Percentiles rank a stretch among this genome's conserved stretches.
phyloP scores from a whole-genome alignment of 1,140 invertebrate species.

The Eumaeus atala region DNA sequence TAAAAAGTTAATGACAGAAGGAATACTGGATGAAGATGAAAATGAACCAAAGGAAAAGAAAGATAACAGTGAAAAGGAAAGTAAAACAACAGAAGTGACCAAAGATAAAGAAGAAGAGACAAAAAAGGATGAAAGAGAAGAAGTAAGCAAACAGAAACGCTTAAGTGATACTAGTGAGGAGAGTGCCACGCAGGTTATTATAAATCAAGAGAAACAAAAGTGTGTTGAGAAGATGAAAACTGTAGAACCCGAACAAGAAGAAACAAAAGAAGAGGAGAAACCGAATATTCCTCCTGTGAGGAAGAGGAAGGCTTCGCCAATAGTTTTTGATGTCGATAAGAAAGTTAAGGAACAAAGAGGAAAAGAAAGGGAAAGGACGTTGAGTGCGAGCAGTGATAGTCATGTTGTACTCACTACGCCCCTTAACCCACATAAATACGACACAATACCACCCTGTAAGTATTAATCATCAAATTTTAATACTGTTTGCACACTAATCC shows the following conservation, averaged over 20 bases:
- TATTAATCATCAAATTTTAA: conserved; percentile 23
- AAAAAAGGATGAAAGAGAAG: conserved; percentile 15
- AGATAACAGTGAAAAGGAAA: conserved; percentile 22
- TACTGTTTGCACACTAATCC: too few relatives aligned
- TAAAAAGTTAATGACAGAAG: conserved; percentile 67
- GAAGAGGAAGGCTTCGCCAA: conserved; percentile 70
- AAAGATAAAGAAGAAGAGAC: conserved; percentile 45
- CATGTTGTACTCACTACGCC: conserved; percentile 47
- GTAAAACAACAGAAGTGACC: conserved; percentile 29
- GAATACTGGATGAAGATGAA: conserved; percentile 48
- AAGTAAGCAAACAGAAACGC: conserved; percentile 33
- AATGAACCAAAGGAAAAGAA: conserved; percentile 38
- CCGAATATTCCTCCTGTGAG: conserved; percentile 32
- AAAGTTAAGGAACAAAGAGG: conserved; percentile 38
- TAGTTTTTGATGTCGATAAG: conserved; percentile 69
- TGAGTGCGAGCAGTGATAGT: conserved; percentile 56
- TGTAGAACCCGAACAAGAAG: conserved; percentile 11
- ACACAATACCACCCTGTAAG: conserved; percentile 66
- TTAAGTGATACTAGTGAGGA: conserved; percentile 49
- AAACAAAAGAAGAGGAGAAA: conserved; percentile 19
- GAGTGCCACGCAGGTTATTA: conserved; percentile 52
- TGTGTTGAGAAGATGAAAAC: conserved; percentile 21
- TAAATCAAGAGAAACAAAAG: conserved; percentile 36
- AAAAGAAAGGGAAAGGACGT: conserved; percentile 44
- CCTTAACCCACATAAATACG: conserved; percentile 60